A percentile compares a stretch with the other conserved stretches of the same genome.
Conservation (phyloP, 1,140 invertebrate species). For the Trichogramma pretiosum region DNA sequence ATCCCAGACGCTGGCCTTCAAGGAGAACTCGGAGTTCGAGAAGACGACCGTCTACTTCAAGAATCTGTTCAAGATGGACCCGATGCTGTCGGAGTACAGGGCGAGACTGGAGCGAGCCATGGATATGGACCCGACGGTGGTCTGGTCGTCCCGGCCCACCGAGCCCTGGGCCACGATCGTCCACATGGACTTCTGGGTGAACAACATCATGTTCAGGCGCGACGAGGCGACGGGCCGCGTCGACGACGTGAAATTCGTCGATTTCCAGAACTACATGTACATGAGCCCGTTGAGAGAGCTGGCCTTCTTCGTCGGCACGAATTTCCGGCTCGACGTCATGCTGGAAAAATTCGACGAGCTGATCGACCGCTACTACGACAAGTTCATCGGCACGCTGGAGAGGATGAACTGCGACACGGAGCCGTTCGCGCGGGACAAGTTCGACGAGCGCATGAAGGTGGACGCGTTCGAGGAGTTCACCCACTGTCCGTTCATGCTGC, state of each 20-base stretch:
- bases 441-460: conserved; percentile 19
- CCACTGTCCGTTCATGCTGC: conserved; percentile 33
- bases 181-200: conserved; percentile 56
- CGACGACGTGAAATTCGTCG: conserved; percentile 50
- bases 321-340: conserved; percentile 38
- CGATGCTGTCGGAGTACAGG: conserved; percentile 23
- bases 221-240: conserved; percentile 30
- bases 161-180: conserved; percentile 46
- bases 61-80: conserved; percentile 27
- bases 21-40: not conserved
- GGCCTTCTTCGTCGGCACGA: conserved; percentile 51
- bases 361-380: conserved; percentile 46
- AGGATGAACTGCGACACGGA: conserved; percentile 26
- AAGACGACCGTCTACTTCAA: conserved; percentile 15
- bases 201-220: conserved; percentile 50
- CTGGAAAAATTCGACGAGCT: conserved; percentile 43
- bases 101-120: conserved; percentile 23
- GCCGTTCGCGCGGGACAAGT: conserved; percentile 23
- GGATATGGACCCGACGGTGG: conserved; percentile 15
- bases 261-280: conserved; percentile 54
- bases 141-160: conserved; percentile 23
- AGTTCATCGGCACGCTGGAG: conserved; percentile 35
- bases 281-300: conserved; percentile 48
- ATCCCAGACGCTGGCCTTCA: conserved; percentile 21
- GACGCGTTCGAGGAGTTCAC: conserved; percentile 27